Base-by-base conservation (phyloP, 1,140 invertebrate species). In the Drosophila parvula region DNA sequence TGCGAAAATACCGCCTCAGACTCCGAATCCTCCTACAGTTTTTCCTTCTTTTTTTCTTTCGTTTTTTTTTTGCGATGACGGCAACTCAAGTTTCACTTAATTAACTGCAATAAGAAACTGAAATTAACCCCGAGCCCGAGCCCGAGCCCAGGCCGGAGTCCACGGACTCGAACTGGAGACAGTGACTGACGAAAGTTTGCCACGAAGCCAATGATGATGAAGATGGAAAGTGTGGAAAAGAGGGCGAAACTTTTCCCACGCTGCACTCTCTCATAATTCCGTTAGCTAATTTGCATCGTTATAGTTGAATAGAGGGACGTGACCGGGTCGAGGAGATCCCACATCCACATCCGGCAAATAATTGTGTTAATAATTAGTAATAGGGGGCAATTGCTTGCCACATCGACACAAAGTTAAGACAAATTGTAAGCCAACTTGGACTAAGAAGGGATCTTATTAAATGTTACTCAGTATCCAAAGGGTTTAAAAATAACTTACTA, bases 81-180 rank as follows among this genome's bases (percentile, higher is more conserved):
- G 53, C 59, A 83, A 79, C 79, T 77, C 67, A 83, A 86, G 84
- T 78, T 88, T 76, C 83, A 88, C 77, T 88, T 88, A 88, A 89
- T 88, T 89, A 88, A 80, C 77, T 89, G 80, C 84, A 88, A 89
- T 83, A 86, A 89, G 80, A 89, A 83, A 83, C 84, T 89, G 77
- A 74, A 86, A 88, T 80, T 64, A 88, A 84, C 75, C 84, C 73
- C 50, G 51, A 61, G 43, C 70, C n/a, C 51, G 41, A 22, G 38
- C 12, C 38, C 30, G 27, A 47, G 14, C 18, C 12, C 32, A n/a
- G n/a, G n/a, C 22, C 22, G 22, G 22, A 22, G 22, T 51, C 30
- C 48, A 16, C 22, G 6, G 14, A 63, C 63, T 57, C 51, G 38
- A 45, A 14, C 22, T 12, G 41, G 40, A 45, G 38, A 65, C 69